Evolutionary conservation across 1,140 invertebrate genomes (phyloP).

Genomic region (Aphaenogaster rudis): DNA sequence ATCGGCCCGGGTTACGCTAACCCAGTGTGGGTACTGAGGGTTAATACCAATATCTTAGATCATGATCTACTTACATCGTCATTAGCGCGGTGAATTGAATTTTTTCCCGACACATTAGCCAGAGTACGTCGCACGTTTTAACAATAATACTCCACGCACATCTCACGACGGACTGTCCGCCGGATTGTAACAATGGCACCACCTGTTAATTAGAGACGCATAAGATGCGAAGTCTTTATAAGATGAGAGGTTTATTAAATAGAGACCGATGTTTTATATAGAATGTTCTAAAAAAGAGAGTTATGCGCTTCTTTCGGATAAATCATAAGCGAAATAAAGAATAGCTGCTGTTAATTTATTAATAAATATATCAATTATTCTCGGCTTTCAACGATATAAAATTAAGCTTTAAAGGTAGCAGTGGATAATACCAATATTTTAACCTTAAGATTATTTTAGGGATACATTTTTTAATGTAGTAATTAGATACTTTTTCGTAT

Average conservation of each 20-base stretch:
- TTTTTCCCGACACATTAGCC: slow-evolving; percentile 16
- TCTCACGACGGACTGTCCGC: slow-evolving; percentile 15
- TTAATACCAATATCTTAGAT: slow-evolving; percentile 17
- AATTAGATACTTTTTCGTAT: not conserved
- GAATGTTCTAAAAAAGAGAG: not conserved
- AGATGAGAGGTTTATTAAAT: not conserved
- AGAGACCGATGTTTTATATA: slow-evolving; percentile 13
- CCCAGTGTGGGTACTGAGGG: too few species aligned
- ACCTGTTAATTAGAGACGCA: slow-evolving; percentile 44
- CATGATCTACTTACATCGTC: slow-evolving; percentile 27
- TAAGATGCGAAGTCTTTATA: not conserved
- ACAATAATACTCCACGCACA: not conserved
- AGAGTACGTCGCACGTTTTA: not conserved
- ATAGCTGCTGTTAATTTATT: not conserved
- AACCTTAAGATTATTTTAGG: not conserved
- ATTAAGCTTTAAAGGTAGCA: not conserved
- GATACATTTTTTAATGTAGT: not conserved
- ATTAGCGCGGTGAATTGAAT: slow-evolving; percentile 16
- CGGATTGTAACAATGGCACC: slow-evolving; percentile 20
- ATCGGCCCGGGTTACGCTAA: too few species aligned
- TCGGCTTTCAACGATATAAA: not conserved
- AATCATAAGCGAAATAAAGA: not conserved
- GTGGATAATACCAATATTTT: not conserved
- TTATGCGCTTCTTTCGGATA: too few species aligned
- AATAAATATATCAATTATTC: not conserved